Conservation (phyloP, 2,797 vertebrate genomes). For the Gymnodraco acuticeps region DNA sequence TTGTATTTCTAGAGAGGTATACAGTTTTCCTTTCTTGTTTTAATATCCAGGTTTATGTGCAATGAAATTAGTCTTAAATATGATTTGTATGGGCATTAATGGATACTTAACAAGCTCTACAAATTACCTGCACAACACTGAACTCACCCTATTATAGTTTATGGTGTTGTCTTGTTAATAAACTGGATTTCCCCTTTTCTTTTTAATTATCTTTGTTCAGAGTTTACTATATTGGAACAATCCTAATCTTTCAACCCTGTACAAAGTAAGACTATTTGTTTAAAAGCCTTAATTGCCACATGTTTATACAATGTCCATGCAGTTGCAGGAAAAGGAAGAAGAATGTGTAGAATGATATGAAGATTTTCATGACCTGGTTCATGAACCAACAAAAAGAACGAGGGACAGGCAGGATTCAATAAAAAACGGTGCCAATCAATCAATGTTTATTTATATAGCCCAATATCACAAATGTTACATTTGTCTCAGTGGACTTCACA, state of each 20-base stretch:
- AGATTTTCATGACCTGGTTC: too few relatives aligned
- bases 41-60: slow-evolving; percentile 15
- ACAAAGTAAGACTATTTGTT: neutral
- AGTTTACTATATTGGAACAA: neutral
- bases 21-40: slow-evolving; percentile 5
- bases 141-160: neutral
- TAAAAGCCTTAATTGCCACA: neutral
- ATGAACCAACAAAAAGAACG: too few relatives aligned
- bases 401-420: too few relatives aligned
- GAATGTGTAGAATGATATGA: neutral
- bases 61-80: slow-evolving; percentile 26
- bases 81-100: slow-evolving; percentile 17
- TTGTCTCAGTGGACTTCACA: too few relatives aligned
- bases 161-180: neutral
- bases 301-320: neutral
- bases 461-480: too few relatives aligned
- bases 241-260: neutral
- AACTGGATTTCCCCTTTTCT: neutral
- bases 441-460: too few relatives aligned
- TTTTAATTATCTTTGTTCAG: neutral
- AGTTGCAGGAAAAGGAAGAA: neutral
- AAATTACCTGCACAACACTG: slow-evolving; percentile 3
- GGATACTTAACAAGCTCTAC: slow-evolving; percentile 1
- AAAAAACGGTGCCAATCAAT: too few relatives aligned
- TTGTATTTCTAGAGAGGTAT: neutral